Base-by-base conservation (phyloP, 2,113 vertebrate species). In the Pipa parva region DNA sequence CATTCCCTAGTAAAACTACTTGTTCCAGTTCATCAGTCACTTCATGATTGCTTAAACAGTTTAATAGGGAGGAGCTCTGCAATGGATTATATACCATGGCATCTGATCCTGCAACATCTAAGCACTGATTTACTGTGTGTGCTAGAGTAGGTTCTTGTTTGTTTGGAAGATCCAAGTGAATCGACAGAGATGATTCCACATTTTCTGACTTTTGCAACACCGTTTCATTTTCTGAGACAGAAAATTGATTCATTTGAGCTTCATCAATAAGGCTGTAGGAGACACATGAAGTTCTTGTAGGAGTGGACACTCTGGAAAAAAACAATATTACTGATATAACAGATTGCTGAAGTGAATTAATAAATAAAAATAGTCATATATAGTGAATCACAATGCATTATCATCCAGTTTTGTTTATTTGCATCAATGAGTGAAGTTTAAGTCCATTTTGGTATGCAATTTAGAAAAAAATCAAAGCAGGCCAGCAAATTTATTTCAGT, bases 221-320 rank as follows among this genome's bases (percentile, higher is more conserved):
- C 7, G 57, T n/a, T 11, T 11, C 18, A 7, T 26, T 46, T 2
- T 61, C 36, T 24, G 66, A 70, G 21, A 51, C 25, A 1, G 10
- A 13, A 6, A 46, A 39, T 17, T 45, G 57, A 39, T 59, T 52
- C 36, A 48, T 7, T 2, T 29, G 45, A 7, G 33, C 66, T 51
- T 59, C 46, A 7, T 61, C 58, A 15, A 17, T 39, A n/a, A 60
- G 55, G 18, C 45, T 59, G 17, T 59, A 48, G 2, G 65, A 69
- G 10, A 52, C 18, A 4, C 57, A 54, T 45, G 66, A 70, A 31
- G 24, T 70, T 61, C n/a, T 77, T 21, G 82, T 76, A 25, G 79
- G 65, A 15, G 70, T 5, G 0, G 78, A 67, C n/a, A 78, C 81
- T 70, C 91, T 92, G 50, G 20, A 0, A 4, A 31, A 31, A n/a